Evolutionary conservation across 2,888 invertebrate species (phyloP), one percentile per base, ranked within the genome.

Genomic region (Epistrophe eligans): DNA sequence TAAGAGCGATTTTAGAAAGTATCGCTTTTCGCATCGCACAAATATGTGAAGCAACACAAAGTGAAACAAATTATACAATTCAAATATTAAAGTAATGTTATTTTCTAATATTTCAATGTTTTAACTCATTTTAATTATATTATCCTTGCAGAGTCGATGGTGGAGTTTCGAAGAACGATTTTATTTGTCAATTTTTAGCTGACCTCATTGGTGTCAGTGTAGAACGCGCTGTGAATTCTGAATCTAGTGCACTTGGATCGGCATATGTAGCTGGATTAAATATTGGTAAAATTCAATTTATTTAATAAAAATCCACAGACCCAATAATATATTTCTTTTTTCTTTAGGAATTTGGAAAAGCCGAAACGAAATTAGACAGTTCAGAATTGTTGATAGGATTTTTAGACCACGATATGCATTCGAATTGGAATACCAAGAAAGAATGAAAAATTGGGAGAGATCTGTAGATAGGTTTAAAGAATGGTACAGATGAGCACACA

Each of bases 151-250:
- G 99, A 90, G 95, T 98, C 83, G 98, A 99, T 92, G 99, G 99
- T 4, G 99, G 99, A n/a, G 98, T 99, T n/a, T 96, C 98, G 0
- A 95, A 95, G 88, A 99, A 98, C 92, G 96, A 98, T 93, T 99
- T 99, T 91, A 94, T 99, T 57, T 96, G 97, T 89, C 98, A 99
- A 92, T 93, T 97, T 79, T 94, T 99, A 89, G 95, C 98, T 0
- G 97, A 99, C 92, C 93, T 98, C 73, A 96, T 96, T 0, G 95
- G 95, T 0, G 92, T 97, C 72, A 92, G 93, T 0, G 96, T 99
- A 6, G 96, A 98, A 91, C 94, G 98, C 45, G 95, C 97, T 0
- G 92, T 93, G 0, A 95, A 95, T 85, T 93, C 95, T 0, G 98
- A 99, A 92, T 96, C 97, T 94, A 96, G 98, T 2, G 96, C 96